phyloP scores from a whole-genome alignment of 2,888 invertebrate species.

The Drosophila pegasa region DNA sequence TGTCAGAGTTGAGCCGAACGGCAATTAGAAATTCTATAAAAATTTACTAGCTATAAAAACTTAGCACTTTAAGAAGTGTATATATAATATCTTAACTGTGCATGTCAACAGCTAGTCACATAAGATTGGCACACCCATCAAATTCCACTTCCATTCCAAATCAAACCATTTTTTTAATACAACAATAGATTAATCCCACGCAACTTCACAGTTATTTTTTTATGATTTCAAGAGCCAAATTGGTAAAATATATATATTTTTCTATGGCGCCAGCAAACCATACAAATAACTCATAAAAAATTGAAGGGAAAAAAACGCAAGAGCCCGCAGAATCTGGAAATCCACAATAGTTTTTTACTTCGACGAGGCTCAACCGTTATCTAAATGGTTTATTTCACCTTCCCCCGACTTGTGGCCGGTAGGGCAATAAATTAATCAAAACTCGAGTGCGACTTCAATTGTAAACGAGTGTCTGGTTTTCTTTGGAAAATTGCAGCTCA shows the following conservation, averaged over 20 bases:
- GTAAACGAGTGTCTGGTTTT: constrained; percentile 43
- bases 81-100: background rate
- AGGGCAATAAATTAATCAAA: constrained; percentile 76
- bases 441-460: constrained; percentile 48
- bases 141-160: constrained; percentile 8
- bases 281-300: constrained; percentile 52
- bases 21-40: background rate
- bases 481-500: constrained; percentile 70
- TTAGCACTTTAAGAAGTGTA: background rate
- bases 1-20: background rate
- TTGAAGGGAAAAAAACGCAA: constrained; percentile 22
- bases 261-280: constrained; percentile 51
- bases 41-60: background rate
- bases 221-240: constrained; percentile 4
- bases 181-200: constrained; percentile 13
- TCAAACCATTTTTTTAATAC: background rate
- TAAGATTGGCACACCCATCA: constrained; percentile 1
- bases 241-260: constrained; percentile 6
- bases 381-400: constrained; percentile 32
- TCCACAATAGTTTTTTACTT: constrained; percentile 32
- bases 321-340: constrained; percentile 56
- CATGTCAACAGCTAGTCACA: background rate
- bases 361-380: constrained; percentile 58
- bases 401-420: constrained; percentile 15
- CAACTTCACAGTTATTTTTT: constrained; percentile 26